Conservation (phyloP, 2,888 invertebrate genomes). For the Stegana nigrithorax region DNA sequence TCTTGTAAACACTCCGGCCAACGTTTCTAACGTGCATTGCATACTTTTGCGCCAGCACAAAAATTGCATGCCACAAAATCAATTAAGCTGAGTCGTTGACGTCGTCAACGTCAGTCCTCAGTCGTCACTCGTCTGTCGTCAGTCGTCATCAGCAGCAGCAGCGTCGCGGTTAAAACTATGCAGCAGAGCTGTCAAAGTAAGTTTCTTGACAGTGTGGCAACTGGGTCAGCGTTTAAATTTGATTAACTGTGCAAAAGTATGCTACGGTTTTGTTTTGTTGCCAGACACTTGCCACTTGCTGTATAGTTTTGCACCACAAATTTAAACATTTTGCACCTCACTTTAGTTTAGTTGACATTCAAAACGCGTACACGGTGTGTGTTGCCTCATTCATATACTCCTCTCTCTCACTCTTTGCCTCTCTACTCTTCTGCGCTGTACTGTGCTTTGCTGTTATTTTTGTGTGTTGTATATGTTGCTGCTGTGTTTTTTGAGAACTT, state of each 20-base stretch:
- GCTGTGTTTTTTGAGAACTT: conserved; percentile 2
- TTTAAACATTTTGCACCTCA: neutral
- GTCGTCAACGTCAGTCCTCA: neutral
- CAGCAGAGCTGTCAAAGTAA: conserved; percentile 45
- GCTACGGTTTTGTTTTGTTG: conserved; percentile 12
- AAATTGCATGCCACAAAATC: conserved; percentile 53
- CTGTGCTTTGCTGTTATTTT: too few species aligned
- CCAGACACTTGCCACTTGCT: conserved; percentile 5
- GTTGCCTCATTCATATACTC: too few species aligned
- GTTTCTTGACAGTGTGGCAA: conserved; percentile 24
- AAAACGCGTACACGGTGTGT: too few species aligned
- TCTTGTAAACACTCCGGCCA: too few species aligned
- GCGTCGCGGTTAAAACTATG: conserved; percentile 16
- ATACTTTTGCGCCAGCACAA: conserved; percentile 30
- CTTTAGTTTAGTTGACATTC: conserved; percentile 4
- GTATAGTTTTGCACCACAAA: neutral
- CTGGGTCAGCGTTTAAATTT: conserved; percentile 43
- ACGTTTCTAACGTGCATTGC: too few species aligned
- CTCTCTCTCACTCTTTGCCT: too few species aligned
- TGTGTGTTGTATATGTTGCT: too few species aligned
- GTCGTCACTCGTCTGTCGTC: too few species aligned
- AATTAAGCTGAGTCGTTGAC: conserved; percentile 41
- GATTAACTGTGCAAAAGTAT: conserved; percentile 37
- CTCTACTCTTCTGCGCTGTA: too few species aligned
- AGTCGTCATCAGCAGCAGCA: conserved; percentile 3